Conservation (phyloP, 2,797 vertebrate species). For the Synanceia verrucosa region DNA sequence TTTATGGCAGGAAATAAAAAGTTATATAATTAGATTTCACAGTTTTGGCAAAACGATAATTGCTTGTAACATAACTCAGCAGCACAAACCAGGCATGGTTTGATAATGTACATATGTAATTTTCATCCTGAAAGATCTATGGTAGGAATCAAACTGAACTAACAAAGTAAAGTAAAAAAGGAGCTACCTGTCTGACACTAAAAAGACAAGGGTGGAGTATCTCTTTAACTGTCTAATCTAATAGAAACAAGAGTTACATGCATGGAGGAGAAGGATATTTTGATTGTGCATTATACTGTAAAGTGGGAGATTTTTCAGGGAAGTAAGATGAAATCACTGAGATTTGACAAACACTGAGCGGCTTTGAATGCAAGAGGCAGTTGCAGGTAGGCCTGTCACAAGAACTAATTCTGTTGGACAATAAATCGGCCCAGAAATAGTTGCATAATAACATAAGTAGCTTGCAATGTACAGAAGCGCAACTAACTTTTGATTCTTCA, state of each 20-base stretch:
- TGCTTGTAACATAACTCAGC: background rate
- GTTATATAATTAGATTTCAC: too few relatives aligned
- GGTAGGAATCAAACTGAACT: background rate
- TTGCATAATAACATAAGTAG: too few relatives aligned
- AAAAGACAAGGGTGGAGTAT: constrained; percentile 21
- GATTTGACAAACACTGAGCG: constrained; percentile 12
- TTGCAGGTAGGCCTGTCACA: background rate
- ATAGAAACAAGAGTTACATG: constrained; percentile 1
- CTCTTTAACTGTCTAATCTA: background rate
- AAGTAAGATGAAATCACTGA: constrained; percentile 17
- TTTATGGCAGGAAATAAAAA: background rate
- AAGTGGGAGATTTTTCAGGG: background rate
- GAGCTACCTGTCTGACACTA: background rate
- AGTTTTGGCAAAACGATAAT: background rate
- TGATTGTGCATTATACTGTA: constrained; percentile 8
- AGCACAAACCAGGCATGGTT: background rate
- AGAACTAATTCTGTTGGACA: background rate
- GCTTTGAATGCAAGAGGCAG: constrained; percentile 13
- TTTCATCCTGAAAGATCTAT: background rate
- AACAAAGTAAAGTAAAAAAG: background rate
- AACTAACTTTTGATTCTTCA: too few relatives aligned
- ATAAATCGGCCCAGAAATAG: background rate
- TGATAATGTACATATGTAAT: background rate
- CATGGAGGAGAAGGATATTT: constrained; percentile 18
- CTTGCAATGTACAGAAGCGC: background rate